Evolutionary conservation across 2,797 vertebrate species (phyloP).

Genomic region (Delichon dasypus): DNA sequence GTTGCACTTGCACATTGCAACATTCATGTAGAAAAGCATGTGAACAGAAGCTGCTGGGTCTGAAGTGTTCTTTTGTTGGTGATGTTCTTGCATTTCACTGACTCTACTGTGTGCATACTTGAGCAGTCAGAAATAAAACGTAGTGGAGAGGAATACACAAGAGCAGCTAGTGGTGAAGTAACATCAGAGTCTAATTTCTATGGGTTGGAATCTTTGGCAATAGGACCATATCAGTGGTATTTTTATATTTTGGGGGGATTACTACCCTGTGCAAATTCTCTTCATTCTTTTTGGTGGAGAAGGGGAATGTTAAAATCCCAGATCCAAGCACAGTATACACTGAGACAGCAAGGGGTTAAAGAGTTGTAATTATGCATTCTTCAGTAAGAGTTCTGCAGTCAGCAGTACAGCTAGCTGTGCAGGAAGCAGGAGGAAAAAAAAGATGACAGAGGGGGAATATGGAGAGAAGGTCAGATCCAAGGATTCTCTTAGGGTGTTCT

Average conservation of each 20-base stretch:
- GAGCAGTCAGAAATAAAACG: neutral
- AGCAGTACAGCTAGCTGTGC: conserved; percentile 25
- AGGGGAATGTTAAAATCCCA: neutral
- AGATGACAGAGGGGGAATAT: neutral
- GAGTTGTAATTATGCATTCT: conserved; percentile 34
- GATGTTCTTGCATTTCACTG: neutral
- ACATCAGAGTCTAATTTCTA: neutral
- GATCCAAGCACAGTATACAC: neutral
- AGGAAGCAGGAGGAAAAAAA: neutral
- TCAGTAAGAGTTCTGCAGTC: conserved; percentile 45
- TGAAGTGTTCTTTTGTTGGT: neutral
- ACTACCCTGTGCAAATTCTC: neutral
- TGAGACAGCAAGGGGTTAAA: conserved; percentile 36
- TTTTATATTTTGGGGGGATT: neutral
- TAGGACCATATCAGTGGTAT: neutral
- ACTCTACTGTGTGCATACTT: neutral
- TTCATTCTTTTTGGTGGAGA: neutral
- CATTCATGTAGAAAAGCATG: neutral
- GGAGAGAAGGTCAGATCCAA: conserved; percentile 34
- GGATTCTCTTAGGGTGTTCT: conserved; percentile 52
- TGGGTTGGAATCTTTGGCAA: neutral
- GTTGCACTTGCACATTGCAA: neutral
- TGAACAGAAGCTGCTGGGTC: neutral
- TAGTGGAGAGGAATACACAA: neutral
- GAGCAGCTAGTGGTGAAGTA: neutral